A percentile compares a stretch with the other conserved stretches of the same genome.
phyloP scores from a whole-genome alignment of 2,888 invertebrate species.

The Oscheius myriophilus region DNA sequence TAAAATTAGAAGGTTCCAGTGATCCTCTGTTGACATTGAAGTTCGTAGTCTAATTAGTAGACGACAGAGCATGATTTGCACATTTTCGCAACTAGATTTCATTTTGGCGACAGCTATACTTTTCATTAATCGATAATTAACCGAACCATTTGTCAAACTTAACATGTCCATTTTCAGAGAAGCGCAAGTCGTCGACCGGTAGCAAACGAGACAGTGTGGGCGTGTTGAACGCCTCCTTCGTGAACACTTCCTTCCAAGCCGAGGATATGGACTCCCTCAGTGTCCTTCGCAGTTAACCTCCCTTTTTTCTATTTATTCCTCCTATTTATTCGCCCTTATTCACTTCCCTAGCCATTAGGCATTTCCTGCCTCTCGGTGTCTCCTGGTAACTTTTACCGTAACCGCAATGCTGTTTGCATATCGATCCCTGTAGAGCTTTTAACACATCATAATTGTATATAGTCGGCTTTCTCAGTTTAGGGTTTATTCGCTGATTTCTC shows the following conservation, averaged over 20 bases:
- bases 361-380: not conserved
- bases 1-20: not conserved
- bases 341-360: not conserved
- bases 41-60: not conserved
- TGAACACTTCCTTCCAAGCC: slow-evolving; percentile 50
- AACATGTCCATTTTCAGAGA: slow-evolving; percentile 42
- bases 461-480: too few species aligned
- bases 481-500: too few species aligned
- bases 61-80: too few species aligned
- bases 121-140: too few species aligned
- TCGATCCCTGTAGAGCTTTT: too few species aligned
- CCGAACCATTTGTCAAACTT: too few species aligned
- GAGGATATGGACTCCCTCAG: slow-evolving; percentile 42
- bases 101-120: too few species aligned
- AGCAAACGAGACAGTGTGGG: slow-evolving; percentile 37
- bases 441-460: too few species aligned
- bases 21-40: not conserved
- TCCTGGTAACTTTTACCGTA: too few species aligned
- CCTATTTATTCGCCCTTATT: not conserved
- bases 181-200: slow-evolving; percentile 29
- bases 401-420: too few species aligned
- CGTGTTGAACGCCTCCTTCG: slow-evolving; percentile 46
- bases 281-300: slow-evolving; percentile 3
- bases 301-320: not conserved
- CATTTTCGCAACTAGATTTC: too few species aligned